phyloP scores from a whole-genome alignment of 92 coral and sea anemone genomes.

The Porites rus region DNA sequence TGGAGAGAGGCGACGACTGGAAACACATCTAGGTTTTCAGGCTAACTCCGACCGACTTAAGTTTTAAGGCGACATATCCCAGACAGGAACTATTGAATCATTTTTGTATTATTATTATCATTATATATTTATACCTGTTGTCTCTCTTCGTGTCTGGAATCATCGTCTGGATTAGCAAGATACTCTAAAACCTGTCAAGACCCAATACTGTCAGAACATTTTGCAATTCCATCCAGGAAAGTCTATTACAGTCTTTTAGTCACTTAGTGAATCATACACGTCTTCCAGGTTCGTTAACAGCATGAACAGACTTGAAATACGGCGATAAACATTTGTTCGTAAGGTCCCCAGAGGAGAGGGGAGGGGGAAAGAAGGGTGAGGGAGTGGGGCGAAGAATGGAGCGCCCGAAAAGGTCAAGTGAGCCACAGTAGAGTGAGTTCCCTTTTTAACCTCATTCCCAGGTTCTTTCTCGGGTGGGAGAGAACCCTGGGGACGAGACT shows the following conservation, averaged over 20 bases:
- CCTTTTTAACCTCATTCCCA: no score
- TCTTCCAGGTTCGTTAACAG: neutral
- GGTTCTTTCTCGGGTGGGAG: no score
- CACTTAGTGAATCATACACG: neutral
- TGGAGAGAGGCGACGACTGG: no score
- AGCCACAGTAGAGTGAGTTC: no score
- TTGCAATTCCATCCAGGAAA: neutral
- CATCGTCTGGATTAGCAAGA: constrained; percentile 97
- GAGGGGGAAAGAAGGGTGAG: no score
- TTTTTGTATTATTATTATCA: no score
- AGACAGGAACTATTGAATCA: neutral
- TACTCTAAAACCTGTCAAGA: constrained; percentile 87
- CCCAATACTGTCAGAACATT: neutral
- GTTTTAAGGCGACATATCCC: neutral
- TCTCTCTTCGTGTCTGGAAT: constrained; percentile 92
- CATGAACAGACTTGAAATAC: neutral
- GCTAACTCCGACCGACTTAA: no score
- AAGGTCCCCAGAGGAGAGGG: no score
- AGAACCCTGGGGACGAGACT: neutral
- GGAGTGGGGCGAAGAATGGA: no score
- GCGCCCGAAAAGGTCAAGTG: no score
- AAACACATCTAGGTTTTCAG: no score
- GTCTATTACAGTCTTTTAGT: no score
- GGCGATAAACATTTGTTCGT: neutral
- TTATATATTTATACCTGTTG: constrained; percentile 74